Evolutionary conservation across 1,140 invertebrate genomes (phyloP), one percentile per base, ranked within the genome.

Genomic region (Acromyrmex heyeri): DNA sequence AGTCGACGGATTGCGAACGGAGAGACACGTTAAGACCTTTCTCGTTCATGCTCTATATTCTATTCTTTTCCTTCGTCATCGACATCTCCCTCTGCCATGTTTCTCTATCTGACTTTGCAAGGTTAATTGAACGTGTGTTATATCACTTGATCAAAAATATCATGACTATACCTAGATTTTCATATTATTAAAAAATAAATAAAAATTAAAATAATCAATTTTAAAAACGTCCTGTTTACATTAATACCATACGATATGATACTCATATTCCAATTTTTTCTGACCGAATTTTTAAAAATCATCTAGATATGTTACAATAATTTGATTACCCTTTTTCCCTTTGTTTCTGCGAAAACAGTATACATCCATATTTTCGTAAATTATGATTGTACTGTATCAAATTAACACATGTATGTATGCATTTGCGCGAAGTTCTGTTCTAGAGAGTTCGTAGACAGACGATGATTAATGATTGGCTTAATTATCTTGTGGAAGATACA

Each of bases 1-100:
- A 65, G 59, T 55, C 85, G 85, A 77, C 88, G 86, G 79, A 90
- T 83, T 61, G 50, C 64, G 69, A 62, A 34, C 48, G 72, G 34
- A 75, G 34, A 75, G 87, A 44, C 67, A 24, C 67, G 50, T 85
- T 87, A 77, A 86, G 76, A 16, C 50, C 75, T 64, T 81, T 85
- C 48, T 57, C 62, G 27, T 18, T 50, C 30, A 57, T 55, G 55
- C 57, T 67, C 67, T 73, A 57, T 12, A 16, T 69, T 79, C 57
- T 12, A 16, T 69, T 79, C 57, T 44, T 50, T 6, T 65, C 50
- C 34, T 70, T 57, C 44, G 21, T 61, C 55, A 55, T 55, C 44
- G 70, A 27, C 16, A 24, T 83, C 24, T 83, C 57, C 79, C 27
- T 83, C 55, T 21, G 55, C 10, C 69, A 5, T 24, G 18, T 6